These are phyloP conservation scores for Melitaea cinxia DNA, from an alignment of 1,140 invertebrate genomes.

Conservation along the genomic window DNA sequence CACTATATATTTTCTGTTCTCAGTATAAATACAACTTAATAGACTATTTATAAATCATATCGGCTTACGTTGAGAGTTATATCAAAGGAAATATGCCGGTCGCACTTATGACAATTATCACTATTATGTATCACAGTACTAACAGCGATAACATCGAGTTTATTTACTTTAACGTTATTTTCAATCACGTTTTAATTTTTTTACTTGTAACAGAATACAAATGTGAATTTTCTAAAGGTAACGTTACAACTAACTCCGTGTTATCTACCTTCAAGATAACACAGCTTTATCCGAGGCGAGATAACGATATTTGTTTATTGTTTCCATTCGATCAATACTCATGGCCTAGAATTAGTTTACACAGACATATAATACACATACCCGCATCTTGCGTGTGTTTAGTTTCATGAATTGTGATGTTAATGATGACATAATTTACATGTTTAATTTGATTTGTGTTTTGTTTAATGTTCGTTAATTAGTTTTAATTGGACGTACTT, in stretches of 20 bases:
- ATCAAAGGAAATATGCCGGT: conserved; percentile 11
- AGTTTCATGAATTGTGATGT: conserved; percentile 6
- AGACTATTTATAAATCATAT: conserved; percentile 18
- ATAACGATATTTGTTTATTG: conserved; percentile 68
- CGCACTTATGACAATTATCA: not conserved
- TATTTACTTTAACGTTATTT: conserved; percentile 1
- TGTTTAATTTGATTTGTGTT: not conserved
- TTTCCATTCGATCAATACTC: conserved; percentile 58
- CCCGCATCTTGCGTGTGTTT: conserved; percentile 28
- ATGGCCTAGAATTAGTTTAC: conserved; percentile 55
- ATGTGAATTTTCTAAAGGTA: conserved; percentile 38
- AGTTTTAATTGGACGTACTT: not conserved
- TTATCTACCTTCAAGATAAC: conserved; percentile 65
- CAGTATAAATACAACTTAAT: conserved; percentile 3
- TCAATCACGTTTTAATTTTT: not conserved
- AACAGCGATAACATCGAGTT: not conserved
- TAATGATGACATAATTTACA: not conserved
- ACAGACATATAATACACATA: conserved; percentile 31
- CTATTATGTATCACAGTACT: conserved; percentile 1
- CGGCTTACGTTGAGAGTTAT: not conserved
- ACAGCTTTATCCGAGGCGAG: conserved; percentile 54
- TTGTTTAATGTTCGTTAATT: not conserved
- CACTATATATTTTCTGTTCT: not conserved
- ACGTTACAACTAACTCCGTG: conserved; percentile 45
- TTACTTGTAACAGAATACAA: conserved; percentile 23